Evolutionary conservation across 2,888 invertebrate genomes (phyloP), one percentile per base, ranked within the genome.

Genomic region (Phania funesta): DNA sequence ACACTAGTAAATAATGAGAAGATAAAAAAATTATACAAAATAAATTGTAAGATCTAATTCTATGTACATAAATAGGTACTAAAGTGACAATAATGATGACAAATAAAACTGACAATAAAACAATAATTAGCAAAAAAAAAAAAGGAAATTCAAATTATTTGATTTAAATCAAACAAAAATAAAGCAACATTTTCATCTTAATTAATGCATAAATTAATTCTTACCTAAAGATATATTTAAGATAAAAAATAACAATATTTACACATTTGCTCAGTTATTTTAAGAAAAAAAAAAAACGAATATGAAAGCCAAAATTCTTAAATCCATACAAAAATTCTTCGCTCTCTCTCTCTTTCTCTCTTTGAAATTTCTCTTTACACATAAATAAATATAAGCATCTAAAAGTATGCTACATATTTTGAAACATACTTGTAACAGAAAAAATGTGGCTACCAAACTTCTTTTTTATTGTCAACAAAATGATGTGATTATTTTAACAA

Each of bases 101-200:
- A 76, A 46, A 74, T 65, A 50, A 73, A 81, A 74, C 67, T 78
- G 84, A 80, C 83, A 64, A 77, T 84, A 85, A 84, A 73, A 84
- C 73, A 84, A 73, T 84, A 79, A 80, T 58, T 77, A 78, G 38
- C 41, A 29, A 48, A 52, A 35, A 18, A 13, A 24, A 58, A 24
- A 78, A 73, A 60, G 60, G 20, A 38, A 65, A 77, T n/a, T n/a
- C 26, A 71, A 64, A 80, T 38, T 54, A n/a, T n/a, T 54, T 41
- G 6, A 78, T 52, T 20, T 22, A 50, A 41, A 20, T 13, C 7
- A 68, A 54, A 41, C 48, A 26, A 48, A 38, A 60, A 50, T 29
- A 73, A 44, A 50, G 0, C 1, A 13, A 50, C 13, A n/a, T 24
- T 5, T 50, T 18, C 50, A n/a, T 44, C 18, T 44, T 18, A 18